Evolutionary conservation across 2,113 vertebrate species (phyloP).

Genomic region (Rhea pennata): DNA sequence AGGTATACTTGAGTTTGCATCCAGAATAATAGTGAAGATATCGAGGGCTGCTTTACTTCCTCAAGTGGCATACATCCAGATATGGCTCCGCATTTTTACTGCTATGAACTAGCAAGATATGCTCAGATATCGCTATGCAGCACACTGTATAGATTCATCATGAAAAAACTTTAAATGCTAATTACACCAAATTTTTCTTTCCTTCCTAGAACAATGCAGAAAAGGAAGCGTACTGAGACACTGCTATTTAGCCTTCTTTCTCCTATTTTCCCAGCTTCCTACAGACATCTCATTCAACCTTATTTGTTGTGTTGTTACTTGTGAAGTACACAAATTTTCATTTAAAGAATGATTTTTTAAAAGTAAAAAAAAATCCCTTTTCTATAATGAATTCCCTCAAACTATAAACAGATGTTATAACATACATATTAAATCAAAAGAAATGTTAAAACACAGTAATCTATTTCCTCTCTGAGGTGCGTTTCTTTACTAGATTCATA

Average conservation of each 20-base stretch:
- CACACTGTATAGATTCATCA: background rate
- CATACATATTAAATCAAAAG: background rate
- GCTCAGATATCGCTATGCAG: background rate
- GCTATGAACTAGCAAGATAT: background rate
- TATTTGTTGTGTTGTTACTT: background rate
- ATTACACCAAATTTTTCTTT: background rate
- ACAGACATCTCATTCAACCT: background rate
- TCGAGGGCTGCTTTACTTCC: background rate
- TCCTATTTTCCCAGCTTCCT: background rate
- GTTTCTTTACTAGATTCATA: background rate
- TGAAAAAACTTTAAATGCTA: background rate
- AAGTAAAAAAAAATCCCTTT: background rate
- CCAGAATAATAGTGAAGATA: background rate
- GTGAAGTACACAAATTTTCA: background rate
- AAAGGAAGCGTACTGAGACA: background rate
- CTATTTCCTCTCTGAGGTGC: background rate
- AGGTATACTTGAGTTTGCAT: background rate
- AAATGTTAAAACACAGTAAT: background rate
- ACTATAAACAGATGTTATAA: background rate
- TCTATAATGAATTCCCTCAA: background rate
- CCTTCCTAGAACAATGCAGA: background rate
- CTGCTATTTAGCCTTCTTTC: background rate
- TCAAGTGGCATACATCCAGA: rapidly evolving
- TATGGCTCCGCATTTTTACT: background rate
- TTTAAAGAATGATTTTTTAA: background rate